Base-by-base conservation (phyloP, 2,888 invertebrate genomes). In the Opisthograptis luteolata region DNA sequence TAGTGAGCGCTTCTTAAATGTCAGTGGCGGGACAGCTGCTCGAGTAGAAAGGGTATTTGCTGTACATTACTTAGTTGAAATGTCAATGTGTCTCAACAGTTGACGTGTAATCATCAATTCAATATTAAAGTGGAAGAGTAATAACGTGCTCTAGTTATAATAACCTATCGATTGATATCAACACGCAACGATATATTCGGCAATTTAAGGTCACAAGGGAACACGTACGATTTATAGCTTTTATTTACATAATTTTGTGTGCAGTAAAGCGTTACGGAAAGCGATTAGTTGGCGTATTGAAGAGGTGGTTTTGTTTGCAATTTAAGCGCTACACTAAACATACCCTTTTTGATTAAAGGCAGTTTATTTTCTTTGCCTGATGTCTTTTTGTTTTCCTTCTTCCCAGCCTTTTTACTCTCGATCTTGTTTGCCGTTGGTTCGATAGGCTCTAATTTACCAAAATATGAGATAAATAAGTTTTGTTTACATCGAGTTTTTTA, bases 301-400 rank as follows among this genome's bases (percentile, higher is more conserved):
- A 25, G 19, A 51, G 55, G 46, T 50, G 50, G 49, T 56, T 35
- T 44, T 55, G 48, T 67, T 49, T 61, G 52, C 60, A 55, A 9
- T 58, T 50, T 9, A 70, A 73, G 70, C 73, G 56, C 62, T 69
- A 73, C 68, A 66, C 57, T 37, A 40, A 62, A 89, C 89, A 71
- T 88, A 90, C 90, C 89, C 86, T 84, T 88, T 59, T 84, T 89
- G 49, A 63, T 60, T 25, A 78, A 64, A 51, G 83, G 81, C 56
- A 71, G 61, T 81, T 79, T 84, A 62, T 83, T 89, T 62, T 89
- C 89, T 76, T 89, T 89, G 49, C 84, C 86, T 13, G n/a, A n/a
- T n/a, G 71, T 39, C 35, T 53, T 62, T 82, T 79, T 84, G 64
- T 84, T 89, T 66, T 89, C 89, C 74, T 89, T 89, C 73, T 89